These are phyloP conservation scores for Petrocephalus sullivani DNA, from an alignment of 2,797 vertebrate genomes.

Conservation along the genomic window DNA sequence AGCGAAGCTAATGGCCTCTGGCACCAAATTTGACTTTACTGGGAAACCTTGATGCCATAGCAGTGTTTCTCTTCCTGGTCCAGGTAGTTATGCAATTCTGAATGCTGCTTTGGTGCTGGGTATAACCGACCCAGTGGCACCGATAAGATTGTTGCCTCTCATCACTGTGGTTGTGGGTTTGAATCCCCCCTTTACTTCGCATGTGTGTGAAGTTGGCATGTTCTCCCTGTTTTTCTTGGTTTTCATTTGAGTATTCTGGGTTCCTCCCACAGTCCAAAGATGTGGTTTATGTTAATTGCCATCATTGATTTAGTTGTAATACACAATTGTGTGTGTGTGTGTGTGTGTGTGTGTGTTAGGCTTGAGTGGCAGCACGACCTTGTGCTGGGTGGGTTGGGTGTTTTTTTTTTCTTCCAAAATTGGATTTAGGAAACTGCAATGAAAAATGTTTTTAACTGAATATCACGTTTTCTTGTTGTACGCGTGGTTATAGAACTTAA, in stretches of 20 bases:
- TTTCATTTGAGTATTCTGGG: background rate
- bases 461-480: background rate
- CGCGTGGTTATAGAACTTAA: background rate
- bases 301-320: background rate
- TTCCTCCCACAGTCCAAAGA: background rate
- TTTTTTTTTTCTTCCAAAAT: background rate
- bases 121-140: background rate
- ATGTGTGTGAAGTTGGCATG: background rate
- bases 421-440: background rate
- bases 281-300: background rate
- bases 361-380: background rate
- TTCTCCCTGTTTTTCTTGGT: background rate
- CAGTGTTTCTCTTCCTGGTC: background rate
- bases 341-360: background rate
- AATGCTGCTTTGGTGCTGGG: background rate
- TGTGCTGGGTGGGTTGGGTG: background rate
- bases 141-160: background rate
- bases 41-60: background rate
- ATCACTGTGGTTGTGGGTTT: background rate
- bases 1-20: background rate
- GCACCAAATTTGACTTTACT: background rate
- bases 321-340: background rate
- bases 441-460: background rate
- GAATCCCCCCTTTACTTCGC: background rate
- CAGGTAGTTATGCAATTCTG: background rate